Evolutionary conservation across 2,113 vertebrate genomes (phyloP).

Genomic region (Hymenochirus boettgeri): DNA sequence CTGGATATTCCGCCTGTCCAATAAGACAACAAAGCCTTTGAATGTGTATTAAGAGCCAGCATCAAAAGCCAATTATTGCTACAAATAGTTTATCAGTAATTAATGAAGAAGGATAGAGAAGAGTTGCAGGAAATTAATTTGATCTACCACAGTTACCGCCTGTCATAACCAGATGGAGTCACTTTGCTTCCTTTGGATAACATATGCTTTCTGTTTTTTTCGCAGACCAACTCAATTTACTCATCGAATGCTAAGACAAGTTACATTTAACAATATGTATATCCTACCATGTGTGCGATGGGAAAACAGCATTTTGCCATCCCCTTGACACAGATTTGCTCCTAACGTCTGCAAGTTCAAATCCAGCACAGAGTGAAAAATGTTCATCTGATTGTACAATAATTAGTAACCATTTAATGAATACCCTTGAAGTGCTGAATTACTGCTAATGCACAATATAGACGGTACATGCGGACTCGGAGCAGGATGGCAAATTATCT

Average conservation of each 20-base stretch:
- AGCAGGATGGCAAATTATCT: slow-evolving; percentile 25
- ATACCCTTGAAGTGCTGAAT: slow-evolving; percentile 26
- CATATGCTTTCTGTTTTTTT: slow-evolving; percentile 21
- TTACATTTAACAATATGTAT: background rate
- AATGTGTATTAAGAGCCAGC: too few species aligned
- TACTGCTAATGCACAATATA: slow-evolving; percentile 5
- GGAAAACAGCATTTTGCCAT: background rate
- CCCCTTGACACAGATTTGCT: slow-evolving; percentile 22
- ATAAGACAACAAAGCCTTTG: too few species aligned
- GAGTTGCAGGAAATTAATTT: background rate
- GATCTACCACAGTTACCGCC: background rate
- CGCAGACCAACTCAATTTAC: background rate
- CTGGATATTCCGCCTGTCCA: too few species aligned
- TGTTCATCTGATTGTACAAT: slow-evolving; percentile 11
- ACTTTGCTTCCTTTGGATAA: background rate
- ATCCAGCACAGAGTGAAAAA: slow-evolving; percentile 3
- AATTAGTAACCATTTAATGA: slow-evolving; percentile 30
- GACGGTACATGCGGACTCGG: slow-evolving; percentile 5
- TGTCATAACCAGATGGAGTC: slow-evolving; percentile 4
- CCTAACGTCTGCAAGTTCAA: background rate
- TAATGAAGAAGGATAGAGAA: background rate
- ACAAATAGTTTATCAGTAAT: background rate
- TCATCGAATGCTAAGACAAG: background rate
- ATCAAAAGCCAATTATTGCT: background rate
- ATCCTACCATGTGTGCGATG: background rate